These are phyloP conservation scores for Passer montanus DNA, from an alignment of 2,113 vertebrate species.

Conservation along the genomic window DNA sequence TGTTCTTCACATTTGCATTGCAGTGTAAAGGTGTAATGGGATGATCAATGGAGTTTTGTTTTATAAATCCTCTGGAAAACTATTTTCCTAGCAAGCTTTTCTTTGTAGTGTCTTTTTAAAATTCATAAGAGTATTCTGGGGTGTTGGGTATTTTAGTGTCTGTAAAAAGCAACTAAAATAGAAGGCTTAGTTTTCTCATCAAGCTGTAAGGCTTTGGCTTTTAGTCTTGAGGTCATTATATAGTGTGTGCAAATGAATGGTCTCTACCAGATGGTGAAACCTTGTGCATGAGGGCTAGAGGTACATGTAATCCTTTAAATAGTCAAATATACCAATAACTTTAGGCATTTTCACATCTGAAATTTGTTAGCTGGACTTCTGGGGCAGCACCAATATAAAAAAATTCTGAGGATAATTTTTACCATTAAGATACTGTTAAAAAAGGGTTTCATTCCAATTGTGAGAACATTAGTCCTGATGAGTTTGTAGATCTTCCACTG, in stretches of 20 bases:
- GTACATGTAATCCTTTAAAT: background rate
- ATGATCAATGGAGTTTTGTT: background rate
- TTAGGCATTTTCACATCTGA: background rate
- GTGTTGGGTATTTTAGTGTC: background rate
- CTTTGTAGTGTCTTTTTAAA: background rate
- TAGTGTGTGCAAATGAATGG: background rate
- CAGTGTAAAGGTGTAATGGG: background rate
- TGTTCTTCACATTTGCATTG: background rate
- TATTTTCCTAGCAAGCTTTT: background rate
- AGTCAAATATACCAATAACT: background rate
- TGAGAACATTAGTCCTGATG: background rate
- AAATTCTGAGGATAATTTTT: background rate
- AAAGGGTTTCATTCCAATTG: rapidly evolving
- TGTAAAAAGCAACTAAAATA: background rate
- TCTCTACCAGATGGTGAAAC: background rate
- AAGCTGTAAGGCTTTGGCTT: background rate
- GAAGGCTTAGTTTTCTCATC: background rate
- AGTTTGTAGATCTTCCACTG: background rate
- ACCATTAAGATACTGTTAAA: background rate
- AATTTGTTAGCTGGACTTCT: background rate
- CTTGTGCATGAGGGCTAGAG: background rate
- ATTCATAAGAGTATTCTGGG: background rate
- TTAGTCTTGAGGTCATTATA: background rate
- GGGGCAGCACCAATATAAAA: background rate
- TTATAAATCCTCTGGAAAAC: background rate